These are phyloP conservation scores for Procambarus clarkii DNA, from an alignment of 1,140 invertebrate species.

Conservation along the genomic window DNA sequence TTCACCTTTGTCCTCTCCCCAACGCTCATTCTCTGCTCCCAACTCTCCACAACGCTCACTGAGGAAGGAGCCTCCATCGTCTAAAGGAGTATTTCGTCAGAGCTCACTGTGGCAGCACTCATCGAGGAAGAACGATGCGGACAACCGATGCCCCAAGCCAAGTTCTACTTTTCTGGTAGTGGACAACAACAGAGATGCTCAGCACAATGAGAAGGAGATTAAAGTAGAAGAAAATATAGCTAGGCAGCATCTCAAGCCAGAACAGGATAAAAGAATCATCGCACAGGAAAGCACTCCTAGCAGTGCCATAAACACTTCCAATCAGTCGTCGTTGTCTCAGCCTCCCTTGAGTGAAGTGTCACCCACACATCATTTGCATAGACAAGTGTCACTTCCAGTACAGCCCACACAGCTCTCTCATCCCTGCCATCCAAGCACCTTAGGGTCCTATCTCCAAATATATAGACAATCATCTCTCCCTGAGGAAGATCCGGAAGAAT, in stretches of 20 bases:
- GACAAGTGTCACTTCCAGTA: constrained; percentile 40
- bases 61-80: constrained; percentile 17
- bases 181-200: constrained; percentile 15
- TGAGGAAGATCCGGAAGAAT: constrained; percentile 10
- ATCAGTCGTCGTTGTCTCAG: constrained; percentile 26
- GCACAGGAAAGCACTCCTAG: no score
- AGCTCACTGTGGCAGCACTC: constrained; percentile 48
- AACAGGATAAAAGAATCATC: background rate
- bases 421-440: constrained; percentile 33
- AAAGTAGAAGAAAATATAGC: constrained; percentile 1
- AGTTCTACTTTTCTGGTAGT: background rate
- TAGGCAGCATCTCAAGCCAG: background rate
- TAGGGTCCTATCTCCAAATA: constrained; percentile 47
- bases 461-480: constrained; percentile 42
- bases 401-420: constrained; percentile 30
- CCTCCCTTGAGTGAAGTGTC: background rate
- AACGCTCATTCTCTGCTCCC: constrained; percentile 39
- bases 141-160: background rate
- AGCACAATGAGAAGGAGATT: constrained; percentile 23
- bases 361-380: background rate
- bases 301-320: background rate
- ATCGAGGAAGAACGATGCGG: constrained; percentile 9
- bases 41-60: constrained; percentile 49
- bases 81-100: constrained; percentile 34
- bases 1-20: constrained; percentile 44